Conservation (phyloP, 1,140 invertebrate genomes). For the Archivesica marissinica region DNA sequence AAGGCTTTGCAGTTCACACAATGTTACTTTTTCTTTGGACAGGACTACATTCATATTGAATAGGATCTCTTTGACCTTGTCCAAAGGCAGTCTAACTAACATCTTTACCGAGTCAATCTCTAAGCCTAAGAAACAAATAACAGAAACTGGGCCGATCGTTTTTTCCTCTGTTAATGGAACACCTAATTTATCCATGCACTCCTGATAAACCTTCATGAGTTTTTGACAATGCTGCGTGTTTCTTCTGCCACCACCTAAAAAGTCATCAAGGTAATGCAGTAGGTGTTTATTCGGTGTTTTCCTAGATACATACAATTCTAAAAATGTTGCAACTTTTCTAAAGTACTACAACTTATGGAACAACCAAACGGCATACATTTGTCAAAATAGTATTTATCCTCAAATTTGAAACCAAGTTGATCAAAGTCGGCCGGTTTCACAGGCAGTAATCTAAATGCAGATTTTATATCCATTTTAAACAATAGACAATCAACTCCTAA, state of each 20-base stretch:
- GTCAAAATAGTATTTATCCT: constrained; percentile 21
- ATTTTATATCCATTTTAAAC: constrained; percentile 52
- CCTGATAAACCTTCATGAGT: background rate
- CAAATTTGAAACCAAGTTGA: constrained; percentile 28
- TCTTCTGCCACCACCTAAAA: constrained; percentile 3
- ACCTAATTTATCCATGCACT: background rate
- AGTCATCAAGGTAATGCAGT: constrained; percentile 47
- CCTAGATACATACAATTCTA: background rate
- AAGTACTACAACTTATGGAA: constrained; percentile 21
- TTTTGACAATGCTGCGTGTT: background rate
- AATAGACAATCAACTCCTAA: constrained; percentile 16
- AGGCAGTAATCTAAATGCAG: constrained; percentile 59
- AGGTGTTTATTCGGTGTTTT: background rate
- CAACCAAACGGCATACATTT: constrained; percentile 42
- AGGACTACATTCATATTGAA: background rate
- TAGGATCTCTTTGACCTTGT: constrained; percentile 39
- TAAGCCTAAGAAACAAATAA: constrained; percentile 52
- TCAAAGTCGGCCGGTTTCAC: background rate
- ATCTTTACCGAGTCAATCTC: constrained; percentile 52
- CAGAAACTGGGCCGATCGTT: constrained; percentile 38
- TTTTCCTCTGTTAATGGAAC: constrained; percentile 53
- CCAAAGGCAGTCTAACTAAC: constrained; percentile 36
- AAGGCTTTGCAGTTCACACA: constrained; percentile 54
- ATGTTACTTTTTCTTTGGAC: constrained; percentile 5
- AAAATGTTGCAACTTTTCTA: constrained; percentile 18